A percentile compares a stretch with the other conserved stretches of the same genome.
Conservation (phyloP, 1,140 invertebrate species). For the Bombus sylvicola region DNA sequence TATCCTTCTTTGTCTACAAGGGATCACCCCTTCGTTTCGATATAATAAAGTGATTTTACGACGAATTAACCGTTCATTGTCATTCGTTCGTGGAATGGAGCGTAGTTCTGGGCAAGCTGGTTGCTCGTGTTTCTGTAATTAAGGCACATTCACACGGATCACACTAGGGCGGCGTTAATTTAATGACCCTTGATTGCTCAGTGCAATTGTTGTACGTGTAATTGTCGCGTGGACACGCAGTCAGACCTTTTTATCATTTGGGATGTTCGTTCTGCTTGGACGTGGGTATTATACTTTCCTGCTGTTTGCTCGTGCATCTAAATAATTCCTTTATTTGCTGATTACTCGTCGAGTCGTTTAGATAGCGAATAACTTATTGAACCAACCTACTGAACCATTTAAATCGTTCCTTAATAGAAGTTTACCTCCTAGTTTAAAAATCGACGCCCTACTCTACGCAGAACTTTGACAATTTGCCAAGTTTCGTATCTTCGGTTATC, state of each 20-base stretch:
- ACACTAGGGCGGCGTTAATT: slow-evolving; percentile 67
- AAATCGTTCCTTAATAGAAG: background rate
- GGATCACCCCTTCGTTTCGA: background rate
- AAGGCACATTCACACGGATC: slow-evolving; percentile 68
- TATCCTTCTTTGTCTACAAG: background rate
- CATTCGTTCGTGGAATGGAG: background rate
- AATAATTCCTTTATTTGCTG: slow-evolving; percentile 21
- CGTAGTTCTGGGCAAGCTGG: background rate
- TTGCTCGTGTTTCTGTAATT: slow-evolving; percentile 61
- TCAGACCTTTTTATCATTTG: slow-evolving; percentile 34
- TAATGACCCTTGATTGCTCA: slow-evolving; percentile 69
- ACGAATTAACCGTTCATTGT: slow-evolving; percentile 41
- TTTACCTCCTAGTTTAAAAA: background rate
- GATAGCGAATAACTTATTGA: background rate
- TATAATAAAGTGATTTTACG: slow-evolving; percentile 10
- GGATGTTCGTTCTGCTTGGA: slow-evolving; percentile 1
- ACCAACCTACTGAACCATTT: too few species aligned
- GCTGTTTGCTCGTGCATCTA: background rate
- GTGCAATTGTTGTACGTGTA: slow-evolving; percentile 40
- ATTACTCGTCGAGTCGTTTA: background rate
- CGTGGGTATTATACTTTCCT: slow-evolving; percentile 1
- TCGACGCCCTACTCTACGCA: background rate
- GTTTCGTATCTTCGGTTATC: background rate
- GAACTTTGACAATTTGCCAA: background rate
- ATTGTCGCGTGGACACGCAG: slow-evolving; percentile 52